phyloP scores from a whole-genome alignment of 2,888 invertebrate species.

The Eupithecia insigniata region DNA sequence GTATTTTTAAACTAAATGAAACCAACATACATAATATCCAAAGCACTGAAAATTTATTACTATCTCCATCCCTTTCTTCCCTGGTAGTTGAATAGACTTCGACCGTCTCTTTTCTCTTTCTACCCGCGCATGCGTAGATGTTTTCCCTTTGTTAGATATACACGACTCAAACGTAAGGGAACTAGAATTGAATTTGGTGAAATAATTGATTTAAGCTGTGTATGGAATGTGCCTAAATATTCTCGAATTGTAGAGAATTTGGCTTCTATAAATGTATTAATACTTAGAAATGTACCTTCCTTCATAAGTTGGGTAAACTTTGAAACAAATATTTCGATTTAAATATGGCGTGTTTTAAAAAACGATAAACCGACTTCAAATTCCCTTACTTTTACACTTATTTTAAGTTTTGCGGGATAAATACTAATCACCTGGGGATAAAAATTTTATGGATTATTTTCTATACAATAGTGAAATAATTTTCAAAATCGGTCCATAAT shows the following conservation, averaged over 20 bases:
- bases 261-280: background rate
- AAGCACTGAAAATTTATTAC: slow-evolving; percentile 58
- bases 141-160: slow-evolving; percentile 26
- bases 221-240: background rate
- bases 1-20: slow-evolving; percentile 20
- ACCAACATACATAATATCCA: slow-evolving; percentile 31
- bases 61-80: slow-evolving; percentile 46
- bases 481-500: no score
- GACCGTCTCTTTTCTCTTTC: slow-evolving; percentile 33
- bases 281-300: background rate
- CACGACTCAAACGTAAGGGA: background rate
- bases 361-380: no score
- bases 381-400: no score
- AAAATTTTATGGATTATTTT: no score
- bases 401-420: no score
- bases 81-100: slow-evolving; percentile 18
- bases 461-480: no score
- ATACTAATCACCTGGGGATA: no score
- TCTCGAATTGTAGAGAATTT: background rate
- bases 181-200: slow-evolving; percentile 4
- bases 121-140: slow-evolving; percentile 23
- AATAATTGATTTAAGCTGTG: background rate
- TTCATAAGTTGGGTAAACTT: no score
- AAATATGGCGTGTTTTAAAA: no score
- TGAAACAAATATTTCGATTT: no score